A percentile compares a stretch with the other conserved stretches of the same genome.
Conservation (phyloP, 2,797 vertebrate species). For the Trichosurus vulpecula region DNA sequence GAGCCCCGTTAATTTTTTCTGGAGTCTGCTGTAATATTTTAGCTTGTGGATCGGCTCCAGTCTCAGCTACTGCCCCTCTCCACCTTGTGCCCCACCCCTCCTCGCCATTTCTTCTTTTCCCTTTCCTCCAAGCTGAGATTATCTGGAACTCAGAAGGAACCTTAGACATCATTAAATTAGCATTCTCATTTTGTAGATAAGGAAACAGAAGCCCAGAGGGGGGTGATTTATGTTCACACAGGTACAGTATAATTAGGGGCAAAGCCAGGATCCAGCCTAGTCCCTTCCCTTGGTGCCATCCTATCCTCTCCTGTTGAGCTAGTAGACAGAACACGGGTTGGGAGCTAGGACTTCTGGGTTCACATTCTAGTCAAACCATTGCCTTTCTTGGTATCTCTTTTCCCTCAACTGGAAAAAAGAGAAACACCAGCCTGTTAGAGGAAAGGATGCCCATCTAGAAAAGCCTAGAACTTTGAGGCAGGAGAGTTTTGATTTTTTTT, state of each 20-base stretch:
- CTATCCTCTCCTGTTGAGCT: not conserved
- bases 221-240: not conserved
- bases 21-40: not conserved
- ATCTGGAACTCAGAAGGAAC: not conserved
- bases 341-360: not conserved
- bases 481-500: not conserved
- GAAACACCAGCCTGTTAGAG: not conserved
- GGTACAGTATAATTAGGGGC: not conserved
- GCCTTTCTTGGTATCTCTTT: not conserved
- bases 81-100: not conserved
- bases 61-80: not conserved
- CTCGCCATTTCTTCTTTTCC: not conserved
- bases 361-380: not conserved
- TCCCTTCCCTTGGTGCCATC: not conserved
- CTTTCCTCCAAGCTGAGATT: not conserved
- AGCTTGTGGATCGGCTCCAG: not conserved
- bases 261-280: not conserved
- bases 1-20: not conserved
- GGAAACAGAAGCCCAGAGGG: not conserved
- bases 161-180: not conserved
- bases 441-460: not conserved
- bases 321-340: not conserved
- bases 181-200: not conserved
- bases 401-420: not conserved
- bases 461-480: not conserved